Conservation (phyloP, 2,113 vertebrate species). For the Calidris pugnax region DNA sequence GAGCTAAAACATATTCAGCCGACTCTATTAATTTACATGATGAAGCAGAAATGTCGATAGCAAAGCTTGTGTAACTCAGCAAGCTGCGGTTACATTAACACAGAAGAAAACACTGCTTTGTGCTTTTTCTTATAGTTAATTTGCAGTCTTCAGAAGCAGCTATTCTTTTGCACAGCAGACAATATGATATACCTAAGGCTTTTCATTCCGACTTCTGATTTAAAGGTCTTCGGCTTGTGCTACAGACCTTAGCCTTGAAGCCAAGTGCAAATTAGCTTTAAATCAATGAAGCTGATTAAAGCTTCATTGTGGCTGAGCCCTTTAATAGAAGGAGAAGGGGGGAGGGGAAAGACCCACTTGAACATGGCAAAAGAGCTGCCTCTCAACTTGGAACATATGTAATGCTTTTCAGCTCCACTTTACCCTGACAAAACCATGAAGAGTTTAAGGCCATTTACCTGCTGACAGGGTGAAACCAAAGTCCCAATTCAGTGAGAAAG, state of each 20-base stretch:
- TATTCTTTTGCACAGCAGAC: conserved; percentile 69
- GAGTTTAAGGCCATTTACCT: conserved; percentile 82
- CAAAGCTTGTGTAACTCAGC: conserved; percentile 24
- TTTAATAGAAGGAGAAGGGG: conserved; percentile 67
- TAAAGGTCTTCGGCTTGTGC: conserved; percentile 80
- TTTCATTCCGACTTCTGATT: conserved; percentile 78
- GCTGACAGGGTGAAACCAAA: conserved; percentile 80
- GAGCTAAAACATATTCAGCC: conserved; percentile 52
- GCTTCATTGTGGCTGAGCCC: conserved; percentile 75
- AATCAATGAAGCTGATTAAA: conserved; percentile 88
- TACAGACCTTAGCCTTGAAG: conserved; percentile 82
- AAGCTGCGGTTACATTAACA: conserved; percentile 66
- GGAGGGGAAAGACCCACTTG: conserved; percentile 72
- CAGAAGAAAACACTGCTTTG: conserved; percentile 64
- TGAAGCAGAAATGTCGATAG: conserved; percentile 68
- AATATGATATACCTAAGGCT: conserved; percentile 77
- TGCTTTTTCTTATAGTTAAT: conserved; percentile 68
- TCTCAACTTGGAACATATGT: conserved; percentile 79
- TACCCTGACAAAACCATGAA: conserved; percentile 73
- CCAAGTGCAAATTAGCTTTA: conserved; percentile 86
- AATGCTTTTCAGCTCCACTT: conserved; percentile 76
- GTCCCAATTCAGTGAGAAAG: conserved; percentile 81
- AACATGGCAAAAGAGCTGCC: conserved; percentile 76
- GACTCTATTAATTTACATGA: conserved; percentile 68
- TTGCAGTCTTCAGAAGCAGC: conserved; percentile 68